Percentiles rank a stretch among this genome's conserved stretches.
Conservation (phyloP, 2,113 vertebrate genomes). For the Dascyllus trimaculatus region DNA sequence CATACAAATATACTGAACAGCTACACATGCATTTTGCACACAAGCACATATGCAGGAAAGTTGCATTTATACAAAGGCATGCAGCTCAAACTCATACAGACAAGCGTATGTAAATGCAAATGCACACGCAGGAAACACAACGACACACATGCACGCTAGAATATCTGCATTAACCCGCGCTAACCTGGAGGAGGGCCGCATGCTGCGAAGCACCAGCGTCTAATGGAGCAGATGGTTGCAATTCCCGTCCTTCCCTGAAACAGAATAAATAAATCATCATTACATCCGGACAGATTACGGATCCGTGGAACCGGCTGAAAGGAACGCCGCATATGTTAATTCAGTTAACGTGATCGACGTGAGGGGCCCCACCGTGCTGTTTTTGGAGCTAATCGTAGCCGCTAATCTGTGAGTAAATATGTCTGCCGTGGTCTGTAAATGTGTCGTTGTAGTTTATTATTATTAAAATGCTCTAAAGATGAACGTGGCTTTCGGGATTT, state of each 20-base stretch:
- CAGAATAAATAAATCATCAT: conserved; percentile 67
- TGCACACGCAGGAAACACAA: neutral
- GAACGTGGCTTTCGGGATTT: neutral
- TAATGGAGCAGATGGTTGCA: conserved; percentile 65
- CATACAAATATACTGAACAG: conserved; percentile 29
- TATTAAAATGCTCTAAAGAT: neutral
- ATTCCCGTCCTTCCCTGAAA: conserved; percentile 41
- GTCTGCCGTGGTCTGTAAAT: conserved; percentile 29
- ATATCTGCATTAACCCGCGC: neutral
- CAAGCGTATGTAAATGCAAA: neutral
- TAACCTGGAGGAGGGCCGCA: conserved; percentile 46
- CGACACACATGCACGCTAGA: neutral
- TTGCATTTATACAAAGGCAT: neutral
- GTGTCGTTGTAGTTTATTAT: neutral
- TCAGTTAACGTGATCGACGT: conserved; percentile 48
- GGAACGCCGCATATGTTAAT: conserved; percentile 53
- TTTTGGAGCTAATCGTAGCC: conserved; percentile 77
- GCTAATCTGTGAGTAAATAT: conserved; percentile 85
- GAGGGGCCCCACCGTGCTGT: conserved; percentile 49
- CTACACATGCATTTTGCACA: neutral
- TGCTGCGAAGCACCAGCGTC: conserved; percentile 4
- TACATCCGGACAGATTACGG: conserved; percentile 60
- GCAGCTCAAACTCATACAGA: neutral
- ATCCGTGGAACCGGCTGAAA: conserved; percentile 47
- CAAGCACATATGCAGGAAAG: conserved; percentile 5